Evolutionary conservation across 2,113 vertebrate genomes (phyloP), one percentile per base, ranked within the genome.

Genomic region (Nannobrachium achirus): DNA sequence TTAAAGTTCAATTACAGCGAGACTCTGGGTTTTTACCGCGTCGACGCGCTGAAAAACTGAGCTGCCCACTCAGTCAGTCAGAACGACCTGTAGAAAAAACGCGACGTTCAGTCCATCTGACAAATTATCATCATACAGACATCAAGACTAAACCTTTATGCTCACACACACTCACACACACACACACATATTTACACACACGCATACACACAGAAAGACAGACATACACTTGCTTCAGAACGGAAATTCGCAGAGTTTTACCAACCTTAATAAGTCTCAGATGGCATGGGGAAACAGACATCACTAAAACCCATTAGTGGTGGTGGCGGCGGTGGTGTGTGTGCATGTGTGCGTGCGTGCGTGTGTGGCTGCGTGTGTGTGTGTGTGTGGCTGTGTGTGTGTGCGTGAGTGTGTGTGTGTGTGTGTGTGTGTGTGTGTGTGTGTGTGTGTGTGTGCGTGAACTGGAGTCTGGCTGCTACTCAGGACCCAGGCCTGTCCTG

Each of bases 191-290:
- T 67, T 73, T 66, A 73, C 78, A 79, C 77, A 79, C 15, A 52
- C 41, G 19, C 51, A 38, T 38, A 51, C 16, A 41, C 58, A 61
- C 64, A 71, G 71, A 65, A 63, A 57, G 65, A 3, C 46, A 39
- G 38, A 64, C 46, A 39, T 67, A 75, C 63, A 56, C 42, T 25
- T 44, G 55, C 56, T 73, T n/a, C 64, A 60, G 45, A 18, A 60
- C 40, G 50, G 61, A 75, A 86, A 63, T 78, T 69, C 71, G 18
- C 57, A 50, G 49, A 75, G 80, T 80, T n/a, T n/a, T 62, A 79
- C 71, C 60, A 56, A 56, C 56, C 70, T 63, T 92, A 92, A 92
- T 92, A 86, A 86, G 80, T 81, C 60, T 89, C 90, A 93, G 85
- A 89, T 89, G 89, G 71, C 67, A 49, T 59, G 25, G 63, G 61